Percentiles rank a stretch among this genome's conserved stretches.
These are phyloP conservation scores for Disparrhopalites patrizii DNA, from an alignment of 2,888 invertebrate genomes.

Conservation along the genomic window DNA sequence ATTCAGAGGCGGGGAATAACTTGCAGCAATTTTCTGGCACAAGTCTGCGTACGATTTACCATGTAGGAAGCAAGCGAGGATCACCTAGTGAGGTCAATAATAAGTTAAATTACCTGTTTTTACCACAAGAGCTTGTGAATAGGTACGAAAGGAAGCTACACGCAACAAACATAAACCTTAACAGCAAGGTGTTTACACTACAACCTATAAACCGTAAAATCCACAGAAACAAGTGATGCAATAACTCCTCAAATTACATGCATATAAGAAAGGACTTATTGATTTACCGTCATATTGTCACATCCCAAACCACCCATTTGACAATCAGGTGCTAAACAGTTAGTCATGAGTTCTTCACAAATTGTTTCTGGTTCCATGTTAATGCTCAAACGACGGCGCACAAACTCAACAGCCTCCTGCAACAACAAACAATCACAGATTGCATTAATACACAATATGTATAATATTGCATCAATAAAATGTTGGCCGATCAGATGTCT, in stretches of 20 bases:
- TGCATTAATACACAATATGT: background rate
- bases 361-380: conserved; percentile 36
- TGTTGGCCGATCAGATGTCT: background rate
- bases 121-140: no score
- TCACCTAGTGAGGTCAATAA: conserved; percentile 21
- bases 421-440: background rate
- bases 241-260: no score
- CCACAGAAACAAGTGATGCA: no score
- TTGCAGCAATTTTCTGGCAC: conserved; percentile 31
- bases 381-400: conserved; percentile 33
- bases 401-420: conserved; percentile 38
- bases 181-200: no score
- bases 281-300: conserved; percentile 43
- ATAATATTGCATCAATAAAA: background rate
- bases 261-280: no score
- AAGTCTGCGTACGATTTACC: conserved; percentile 33
- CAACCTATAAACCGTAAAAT: no score
- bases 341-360: conserved; percentile 41
- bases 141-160: no score
- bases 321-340: conserved; percentile 39
- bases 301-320: conserved; percentile 40
- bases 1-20: conserved; percentile 2
- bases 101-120: no score
- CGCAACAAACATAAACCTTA: no score
- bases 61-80: conserved; percentile 36